Conservation (phyloP, 2,797 vertebrate genomes). For the Vespertilio murinus region DNA sequence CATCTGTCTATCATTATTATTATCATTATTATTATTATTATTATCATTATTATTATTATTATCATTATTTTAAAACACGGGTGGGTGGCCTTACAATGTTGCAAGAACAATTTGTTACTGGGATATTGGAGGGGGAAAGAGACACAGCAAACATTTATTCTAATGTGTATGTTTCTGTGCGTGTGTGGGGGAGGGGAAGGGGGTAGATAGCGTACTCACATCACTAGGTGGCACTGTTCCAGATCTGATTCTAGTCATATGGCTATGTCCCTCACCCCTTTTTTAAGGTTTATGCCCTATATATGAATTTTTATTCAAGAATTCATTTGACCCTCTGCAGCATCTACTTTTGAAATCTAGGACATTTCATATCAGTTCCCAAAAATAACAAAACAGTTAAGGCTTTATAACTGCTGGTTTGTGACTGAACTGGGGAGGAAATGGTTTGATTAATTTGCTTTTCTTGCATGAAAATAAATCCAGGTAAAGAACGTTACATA, state of each 20-base stretch:
- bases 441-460: conserved; percentile 34
- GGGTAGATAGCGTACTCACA: background rate
- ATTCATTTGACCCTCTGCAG: conserved; percentile 1
- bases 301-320: conserved; percentile 54
- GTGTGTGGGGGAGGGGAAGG: too few relatives aligned
- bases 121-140: background rate
- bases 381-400: conserved; percentile 63
- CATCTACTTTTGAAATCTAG: conserved; percentile 69
- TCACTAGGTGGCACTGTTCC: conserved; percentile 69
- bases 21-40: conserved; percentile 2
- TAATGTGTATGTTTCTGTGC: background rate
- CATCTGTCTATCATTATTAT: conserved; percentile 17
- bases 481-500: conserved; percentile 29
- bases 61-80: conserved; percentile 38
- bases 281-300: conserved; percentile 39
- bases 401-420: conserved; percentile 49
- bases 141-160: conserved; percentile 17
- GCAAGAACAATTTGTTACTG: conserved; percentile 56
- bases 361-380: conserved; percentile 61
- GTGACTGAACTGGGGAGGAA: conserved; percentile 41
- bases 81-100: conserved; percentile 53
- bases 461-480: background rate
- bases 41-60: background rate
- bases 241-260: conserved; percentile 5
- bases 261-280: background rate